Evolutionary conservation across 2,113 vertebrate species (phyloP), one percentile per base, ranked within the genome.

Genomic region (Xiphophorus hellerii): DNA sequence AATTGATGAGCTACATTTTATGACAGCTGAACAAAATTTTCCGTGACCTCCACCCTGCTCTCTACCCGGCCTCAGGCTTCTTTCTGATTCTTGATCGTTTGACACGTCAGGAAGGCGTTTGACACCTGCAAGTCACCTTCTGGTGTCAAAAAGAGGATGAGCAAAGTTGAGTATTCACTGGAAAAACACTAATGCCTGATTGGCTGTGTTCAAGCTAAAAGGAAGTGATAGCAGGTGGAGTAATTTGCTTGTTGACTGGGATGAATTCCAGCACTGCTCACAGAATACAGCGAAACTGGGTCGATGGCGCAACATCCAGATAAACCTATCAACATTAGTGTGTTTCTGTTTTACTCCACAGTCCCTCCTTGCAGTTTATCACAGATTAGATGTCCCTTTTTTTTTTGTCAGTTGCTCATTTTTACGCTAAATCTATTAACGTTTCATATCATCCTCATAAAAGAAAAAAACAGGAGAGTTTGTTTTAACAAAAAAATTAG

Each of bases 351-450:
- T 20, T n/a, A 20, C 22, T 25, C 22, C 6, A 25, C 22, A 17
- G 51, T 58, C 8, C 73, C 76, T 37, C 4, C 51, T 78, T 30
- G 20, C 60, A 66, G 35, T 73, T 66, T 15, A 70, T 31, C 30
- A 27, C 76, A 42, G 27, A 71, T 58, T 67, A 60, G 76, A 78
- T 69, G 76, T 73, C 63, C 31, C 68, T 33, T 73, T 76, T 35
- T 76, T 35, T 48, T 27, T 39, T 37, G 73, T 80, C 62, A 66
- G 33, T 78, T 58, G 75, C 71, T 87, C 81, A 12, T 69, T 78
- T 77, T 85, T 83, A 76, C 66, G 17, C 71, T 68, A 42, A 42
- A 42, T 42, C 39, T 48, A 28, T 72, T 71, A 83, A 48, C 66
- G 37, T 62, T 0, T 8, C 27, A 51, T 66, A 29, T 33, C 35